Base-by-base conservation (phyloP, 2,888 invertebrate species). In the Idaea biselata region DNA sequence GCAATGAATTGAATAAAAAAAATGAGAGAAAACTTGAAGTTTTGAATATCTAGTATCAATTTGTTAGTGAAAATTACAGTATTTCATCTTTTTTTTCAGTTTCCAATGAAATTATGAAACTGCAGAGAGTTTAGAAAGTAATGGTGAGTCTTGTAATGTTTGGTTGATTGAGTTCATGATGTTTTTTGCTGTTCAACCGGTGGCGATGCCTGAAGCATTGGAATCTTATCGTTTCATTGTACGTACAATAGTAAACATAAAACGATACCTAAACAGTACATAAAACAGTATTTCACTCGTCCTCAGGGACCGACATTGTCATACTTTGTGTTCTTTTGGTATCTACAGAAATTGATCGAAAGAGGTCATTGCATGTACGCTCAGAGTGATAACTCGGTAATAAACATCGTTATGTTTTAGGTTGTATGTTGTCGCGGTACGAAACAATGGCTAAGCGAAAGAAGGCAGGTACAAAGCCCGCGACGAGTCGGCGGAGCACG, bases 401-500 rank as follows among this genome's bases (percentile, higher is more conserved):
- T 68, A 62, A 70, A 72, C 67, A 73, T 72, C 64, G 69, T 73
- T 70, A 69, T 63, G 75, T 85, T 80, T 59, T 79, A 89, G 88
- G 81, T 87, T 80, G 77, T 78, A 81, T 76, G 81, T 77, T 73
- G 78, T 72, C 75, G 73, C 68, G 61, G 63, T 75, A 66, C 64
- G 74, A 64, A 65, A 77, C 76, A 73, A 91, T 91, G 91, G 91
- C 90, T 71, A 91, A 89, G 81, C 85, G 84, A 78, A 89, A 86
- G 79, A 91, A 90, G 82, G 82, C 87, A 75, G 79, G 85, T 65
- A 68, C 83, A 32, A 86, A 83, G 73, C 74, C 84, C 44, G 78
- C 79, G 65, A 82, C 82, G 63, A 74, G 85, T 63, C 80, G 91
- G 59, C 88, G 91, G 44, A 83, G 86, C 18, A 79, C 88, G 25